These are phyloP conservation scores for Callithrix jacchus DNA, from an alignment of 2,113 vertebrate species.

Conservation along the genomic window DNA sequence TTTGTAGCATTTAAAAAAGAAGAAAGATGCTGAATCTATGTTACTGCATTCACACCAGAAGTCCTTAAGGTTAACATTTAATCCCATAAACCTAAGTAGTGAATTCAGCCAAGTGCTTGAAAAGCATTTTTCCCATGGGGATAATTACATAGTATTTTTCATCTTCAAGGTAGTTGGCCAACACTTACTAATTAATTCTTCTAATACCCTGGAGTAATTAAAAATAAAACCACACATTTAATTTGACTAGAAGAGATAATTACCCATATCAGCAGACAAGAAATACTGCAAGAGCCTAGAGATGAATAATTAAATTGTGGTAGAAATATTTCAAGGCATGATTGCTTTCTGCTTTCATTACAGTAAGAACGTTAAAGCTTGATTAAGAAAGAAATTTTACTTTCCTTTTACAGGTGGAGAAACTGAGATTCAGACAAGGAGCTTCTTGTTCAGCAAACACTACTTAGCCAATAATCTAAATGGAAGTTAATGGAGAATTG, in stretches of 20 bases:
- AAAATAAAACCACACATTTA: slow-evolving; percentile 32
- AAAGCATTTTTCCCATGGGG: slow-evolving; percentile 23
- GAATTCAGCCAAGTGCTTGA: not conserved
- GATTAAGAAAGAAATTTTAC: slow-evolving; percentile 5
- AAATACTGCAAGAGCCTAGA: not conserved
- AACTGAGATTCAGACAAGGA: not conserved
- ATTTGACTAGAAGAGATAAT: slow-evolving; percentile 53
- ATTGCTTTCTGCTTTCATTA: slow-evolving; percentile 11
- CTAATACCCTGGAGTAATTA: slow-evolving; percentile 26
- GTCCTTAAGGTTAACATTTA: not conserved
- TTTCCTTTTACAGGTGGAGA: slow-evolving; percentile 17
- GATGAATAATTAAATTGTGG: slow-evolving; percentile 22
- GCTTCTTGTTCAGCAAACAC: not conserved
- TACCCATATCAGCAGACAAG: slow-evolving; percentile 12
- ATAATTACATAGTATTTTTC: slow-evolving; percentile 53
- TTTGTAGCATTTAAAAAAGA: not conserved
- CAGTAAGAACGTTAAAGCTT: slow-evolving; percentile 19
- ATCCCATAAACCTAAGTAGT: not conserved
- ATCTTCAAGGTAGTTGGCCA: slow-evolving; percentile 11
- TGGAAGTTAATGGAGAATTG: not conserved
- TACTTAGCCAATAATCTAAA: not conserved
- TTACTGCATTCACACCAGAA: not conserved
- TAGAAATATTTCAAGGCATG: not conserved
- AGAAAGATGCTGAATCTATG: not conserved
- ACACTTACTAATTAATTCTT: slow-evolving; percentile 41